phyloP scores from a whole-genome alignment of 2,113 vertebrate species.

The Piaya cayana region DNA sequence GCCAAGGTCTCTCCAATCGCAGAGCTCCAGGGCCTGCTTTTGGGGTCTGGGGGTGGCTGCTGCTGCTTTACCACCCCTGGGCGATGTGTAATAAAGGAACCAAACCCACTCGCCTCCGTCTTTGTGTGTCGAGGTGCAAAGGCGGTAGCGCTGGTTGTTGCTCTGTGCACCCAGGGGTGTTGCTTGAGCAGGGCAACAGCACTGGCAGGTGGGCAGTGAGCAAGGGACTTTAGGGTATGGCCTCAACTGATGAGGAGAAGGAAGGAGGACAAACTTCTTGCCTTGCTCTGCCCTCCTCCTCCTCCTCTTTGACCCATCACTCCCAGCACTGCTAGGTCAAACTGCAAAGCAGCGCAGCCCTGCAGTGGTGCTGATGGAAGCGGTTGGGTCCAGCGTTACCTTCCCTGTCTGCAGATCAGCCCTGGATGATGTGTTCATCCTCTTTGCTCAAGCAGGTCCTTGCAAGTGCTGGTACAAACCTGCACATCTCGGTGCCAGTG shows the following conservation, averaged over 20 bases:
- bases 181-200: background rate
- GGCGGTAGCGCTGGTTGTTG: rapidly evolving
- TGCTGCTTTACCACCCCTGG: background rate
- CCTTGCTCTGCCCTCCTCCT: background rate
- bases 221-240: rapidly evolving
- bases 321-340: no score
- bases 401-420: background rate
- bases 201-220: no score
- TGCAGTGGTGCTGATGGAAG: background rate
- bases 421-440: background rate
- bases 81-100: background rate
- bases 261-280: background rate
- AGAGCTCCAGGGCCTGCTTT: background rate
- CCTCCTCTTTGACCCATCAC: background rate
- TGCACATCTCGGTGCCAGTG: background rate
- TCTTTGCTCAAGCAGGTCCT: background rate
- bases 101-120: background rate
- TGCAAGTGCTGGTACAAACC: background rate
- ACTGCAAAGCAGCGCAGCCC: background rate
- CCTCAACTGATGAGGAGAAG: background rate
- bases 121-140: background rate
- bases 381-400: rapidly evolving
- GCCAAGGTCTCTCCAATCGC: background rate
- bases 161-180: background rate
- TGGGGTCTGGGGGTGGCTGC: background rate